Evolutionary conservation across 1,140 invertebrate species (phyloP), one percentile per base, ranked within the genome.

Genomic region (Diabrotica undecimpunctata): DNA sequence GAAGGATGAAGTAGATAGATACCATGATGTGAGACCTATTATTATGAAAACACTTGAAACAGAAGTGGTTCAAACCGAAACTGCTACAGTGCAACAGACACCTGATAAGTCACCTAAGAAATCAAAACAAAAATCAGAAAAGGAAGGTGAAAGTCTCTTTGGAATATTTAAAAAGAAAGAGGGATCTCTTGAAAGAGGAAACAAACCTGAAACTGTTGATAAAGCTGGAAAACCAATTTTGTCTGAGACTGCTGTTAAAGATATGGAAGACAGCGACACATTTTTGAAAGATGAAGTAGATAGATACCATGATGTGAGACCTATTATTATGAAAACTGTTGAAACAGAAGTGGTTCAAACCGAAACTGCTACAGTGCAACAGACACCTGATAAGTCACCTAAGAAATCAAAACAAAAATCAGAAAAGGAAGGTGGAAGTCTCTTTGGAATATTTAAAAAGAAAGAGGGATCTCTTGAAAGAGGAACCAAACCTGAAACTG

Each of bases 11-110:
- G 35, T 71, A 50, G 53, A 50, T 25, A 63, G 54, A 38, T 69
- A 64, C 39, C 56, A 71, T 56, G 69, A 69, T 50, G 64, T 69
- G n/a, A 59, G 58, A 25, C 64, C 35, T 3, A 41, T 64, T 4
- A 10, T 52, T 7, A 12, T 5, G 6, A 11, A 12, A 52, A 5
- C 41, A 12, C 8, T 36, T 35, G 5, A 0, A 10, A 14, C 11
- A 6, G 54, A n/a, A 39, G 7, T 46, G 14, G 57, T 37, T 7
- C 39, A 50, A 46, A 5, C 13, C 5, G 14, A 9, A 41, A 39
- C 39, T 7, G 14, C 57, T 3, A 25, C 14, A 10, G n/a, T n/a
- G n/a, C 7, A n/a, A 7, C n/a, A 54, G 11, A 6, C 52, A 10
- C 7, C 11, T n/a, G 38, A 25, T 6, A 8, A 13, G 7, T 0